Evolutionary conservation across 2,888 invertebrate genomes (phyloP).

Genomic region (Nasonovia ribisnigri): DNA sequence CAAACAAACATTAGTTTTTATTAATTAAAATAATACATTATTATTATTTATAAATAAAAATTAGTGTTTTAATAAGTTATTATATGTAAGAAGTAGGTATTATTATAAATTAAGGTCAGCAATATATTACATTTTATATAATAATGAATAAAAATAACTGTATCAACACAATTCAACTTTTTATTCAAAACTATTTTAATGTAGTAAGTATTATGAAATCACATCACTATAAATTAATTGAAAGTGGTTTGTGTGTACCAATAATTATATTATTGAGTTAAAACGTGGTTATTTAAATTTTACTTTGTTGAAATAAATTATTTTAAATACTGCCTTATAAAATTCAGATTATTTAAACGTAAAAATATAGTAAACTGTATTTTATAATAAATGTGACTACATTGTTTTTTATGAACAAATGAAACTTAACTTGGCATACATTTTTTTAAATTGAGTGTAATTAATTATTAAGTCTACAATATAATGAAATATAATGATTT

Average conservation of each 20-base stretch:
- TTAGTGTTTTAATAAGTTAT: background rate
- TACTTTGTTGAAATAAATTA: background rate
- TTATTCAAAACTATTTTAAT: background rate
- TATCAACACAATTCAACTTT: background rate
- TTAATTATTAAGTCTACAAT: background rate
- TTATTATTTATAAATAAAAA: background rate
- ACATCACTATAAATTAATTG: background rate
- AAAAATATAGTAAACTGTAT: background rate
- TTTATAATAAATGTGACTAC: background rate
- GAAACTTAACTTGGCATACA: too few relatives aligned
- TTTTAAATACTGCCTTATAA: background rate
- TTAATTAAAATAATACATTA: background rate
- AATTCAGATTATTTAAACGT: background rate
- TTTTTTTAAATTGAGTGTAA: background rate
- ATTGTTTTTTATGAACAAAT: background rate
- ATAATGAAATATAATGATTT: background rate
- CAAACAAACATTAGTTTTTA: too few relatives aligned
- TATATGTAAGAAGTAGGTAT: too few relatives aligned
- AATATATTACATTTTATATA: background rate
- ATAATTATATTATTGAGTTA: background rate
- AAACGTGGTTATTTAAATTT: background rate
- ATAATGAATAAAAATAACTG: background rate
- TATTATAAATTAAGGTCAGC: background rate
- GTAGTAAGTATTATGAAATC: background rate
- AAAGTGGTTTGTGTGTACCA: background rate